phyloP scores from a whole-genome alignment of 2,113 vertebrate species.

The Montifringilla adamsi region DNA sequence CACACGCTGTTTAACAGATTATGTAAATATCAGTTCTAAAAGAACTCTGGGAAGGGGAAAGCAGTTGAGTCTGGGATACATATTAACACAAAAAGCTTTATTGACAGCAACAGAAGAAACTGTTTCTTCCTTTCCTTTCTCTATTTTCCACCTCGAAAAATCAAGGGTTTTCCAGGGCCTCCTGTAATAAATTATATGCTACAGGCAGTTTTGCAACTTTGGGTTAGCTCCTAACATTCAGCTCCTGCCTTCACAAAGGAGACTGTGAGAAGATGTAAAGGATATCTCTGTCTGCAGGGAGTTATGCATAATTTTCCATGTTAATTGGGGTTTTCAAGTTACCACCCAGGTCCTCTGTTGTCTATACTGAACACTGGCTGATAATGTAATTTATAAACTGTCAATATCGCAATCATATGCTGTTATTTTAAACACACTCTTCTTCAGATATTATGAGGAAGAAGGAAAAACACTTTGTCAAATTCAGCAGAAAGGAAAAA shows the following conservation, averaged over 20 bases:
- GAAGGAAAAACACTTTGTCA: not conserved
- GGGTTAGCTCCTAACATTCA: not conserved
- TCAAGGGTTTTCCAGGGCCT: not conserved
- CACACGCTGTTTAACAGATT: not conserved
- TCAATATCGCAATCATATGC: not conserved
- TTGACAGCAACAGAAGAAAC: not conserved
- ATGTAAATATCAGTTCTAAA: not conserved
- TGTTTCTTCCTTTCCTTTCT: not conserved
- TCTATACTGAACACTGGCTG: not conserved
- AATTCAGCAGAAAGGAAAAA: not conserved
- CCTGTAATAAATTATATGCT: not conserved
- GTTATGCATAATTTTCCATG: not conserved
- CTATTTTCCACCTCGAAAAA: not conserved
- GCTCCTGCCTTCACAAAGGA: not conserved
- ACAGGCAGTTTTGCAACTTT: not conserved
- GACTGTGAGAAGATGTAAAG: not conserved
- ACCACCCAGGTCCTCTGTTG: not conserved
- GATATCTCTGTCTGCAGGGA: not conserved
- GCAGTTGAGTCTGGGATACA: not conserved
- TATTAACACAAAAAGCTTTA: not conserved
- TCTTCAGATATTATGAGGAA: not conserved
- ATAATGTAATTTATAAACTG: not conserved
- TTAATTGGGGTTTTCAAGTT: not conserved
- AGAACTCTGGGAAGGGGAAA: not conserved
- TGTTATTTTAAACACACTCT: not conserved